A percentile compares a stretch with the other conserved stretches of the same genome.
Evolutionary conservation across 2,888 invertebrate genomes (phyloP).

Genomic region (Diplolepis rosae): DNA sequence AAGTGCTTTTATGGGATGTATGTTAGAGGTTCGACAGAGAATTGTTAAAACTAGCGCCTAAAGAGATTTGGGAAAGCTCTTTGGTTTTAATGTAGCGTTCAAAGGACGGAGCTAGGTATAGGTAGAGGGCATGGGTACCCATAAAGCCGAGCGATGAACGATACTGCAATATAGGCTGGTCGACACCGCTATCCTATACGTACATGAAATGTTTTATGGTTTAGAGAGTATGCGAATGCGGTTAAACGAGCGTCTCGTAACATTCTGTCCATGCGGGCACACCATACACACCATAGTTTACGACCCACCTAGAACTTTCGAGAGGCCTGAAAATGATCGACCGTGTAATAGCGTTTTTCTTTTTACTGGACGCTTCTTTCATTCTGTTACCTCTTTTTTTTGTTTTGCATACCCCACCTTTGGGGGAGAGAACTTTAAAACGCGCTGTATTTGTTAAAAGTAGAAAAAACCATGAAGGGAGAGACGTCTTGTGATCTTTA

Average conservation of each 20-base stretch:
- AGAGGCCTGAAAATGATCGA: constrained; percentile 37
- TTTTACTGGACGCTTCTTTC: constrained; percentile 6
- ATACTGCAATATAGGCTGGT: constrained; percentile 50
- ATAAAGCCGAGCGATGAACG: constrained; percentile 63
- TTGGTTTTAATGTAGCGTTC: constrained; percentile 37
- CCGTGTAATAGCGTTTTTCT: constrained; percentile 35
- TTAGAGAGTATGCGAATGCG: constrained; percentile 50
- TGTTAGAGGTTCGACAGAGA: constrained; percentile 12
- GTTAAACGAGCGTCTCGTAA: constrained; percentile 45
- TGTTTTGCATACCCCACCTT: background rate
- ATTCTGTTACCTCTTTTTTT: background rate
- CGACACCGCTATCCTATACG: constrained; percentile 7
- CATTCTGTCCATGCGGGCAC: constrained; percentile 38
- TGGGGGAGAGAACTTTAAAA: background rate
- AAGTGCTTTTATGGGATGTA: constrained; percentile 14
- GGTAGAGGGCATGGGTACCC: constrained; percentile 47
- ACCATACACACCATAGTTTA: constrained; percentile 39
- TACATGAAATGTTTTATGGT: constrained; percentile 58
- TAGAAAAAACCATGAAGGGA: background rate
- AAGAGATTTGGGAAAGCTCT: constrained; percentile 9
- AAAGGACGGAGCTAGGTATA: constrained; percentile 33
- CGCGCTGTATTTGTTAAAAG: background rate
- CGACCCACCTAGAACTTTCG: constrained; percentile 38
- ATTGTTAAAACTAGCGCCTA: constrained; percentile 20
- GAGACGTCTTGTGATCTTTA: constrained; percentile 4